Base-by-base conservation (phyloP, 2,797 vertebrate species). In the Pogonophryne albipinna region DNA sequence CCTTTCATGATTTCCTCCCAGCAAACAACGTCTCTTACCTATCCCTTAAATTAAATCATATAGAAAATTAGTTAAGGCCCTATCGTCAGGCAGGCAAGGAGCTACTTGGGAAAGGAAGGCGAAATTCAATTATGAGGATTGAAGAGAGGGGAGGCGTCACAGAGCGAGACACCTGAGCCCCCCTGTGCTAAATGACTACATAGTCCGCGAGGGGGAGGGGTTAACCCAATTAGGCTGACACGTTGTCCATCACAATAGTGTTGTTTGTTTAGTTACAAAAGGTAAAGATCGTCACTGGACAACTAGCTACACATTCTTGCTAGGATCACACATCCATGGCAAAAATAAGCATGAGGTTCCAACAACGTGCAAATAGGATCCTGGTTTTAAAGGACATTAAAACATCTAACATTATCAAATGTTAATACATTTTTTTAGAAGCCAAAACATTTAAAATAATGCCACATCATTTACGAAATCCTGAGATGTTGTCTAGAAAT, bases 161-260 rank as follows among this genome's bases (percentile, higher is more conserved):
- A 5, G 75, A 82, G 76, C 57, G 20, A 73, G 85, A 94, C 95
- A 96, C 93, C 95, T 95, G 95, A 95, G 93, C 82, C 92, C 91
- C 77, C 64, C 65, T 56, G 63, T 86, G 87, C 86, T 76, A 88
- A 83, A 83, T 62, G 74, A 89, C 85, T 83, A 77, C 84, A 72
- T 81, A 78, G 79, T 79, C 58, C 10, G 23, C 74, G 17, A 52
- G 86, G 76, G 80, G 76, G 79, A 78, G 66, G 86, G 70, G 69
- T 66, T 90, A 93, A 94, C 85, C 65, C 76, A 83, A 94, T 94
- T 93, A 94, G 27, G 4, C 53, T 74, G 92, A 92, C 87, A 90
- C 63, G 50, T 62, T 85, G 88, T 94, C 85, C 88, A 89, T 93
- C 90, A 89, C 79, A 80, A 77, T 67, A 81, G 76, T 85, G 85